A percentile compares a stretch with the other conserved stretches of the same genome.
Conservation (phyloP, 2,113 vertebrate species). For the Corydoras sp. region DNA sequence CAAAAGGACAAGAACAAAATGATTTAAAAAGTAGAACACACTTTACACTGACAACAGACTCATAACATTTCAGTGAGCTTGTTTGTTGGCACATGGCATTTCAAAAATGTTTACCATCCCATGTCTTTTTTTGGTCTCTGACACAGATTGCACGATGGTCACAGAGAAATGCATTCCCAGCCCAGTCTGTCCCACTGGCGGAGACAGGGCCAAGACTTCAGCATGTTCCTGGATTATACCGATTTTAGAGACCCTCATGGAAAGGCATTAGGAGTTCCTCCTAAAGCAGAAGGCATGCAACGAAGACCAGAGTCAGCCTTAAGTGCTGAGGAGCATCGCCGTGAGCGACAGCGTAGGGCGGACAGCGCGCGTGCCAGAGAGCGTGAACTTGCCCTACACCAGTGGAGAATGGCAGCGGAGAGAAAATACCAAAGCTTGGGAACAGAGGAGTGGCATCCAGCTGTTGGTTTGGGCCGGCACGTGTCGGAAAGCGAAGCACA, state of each 20-base stretch:
- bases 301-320: conserved; percentile 57
- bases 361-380: conserved; percentile 56
- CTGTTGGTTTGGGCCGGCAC: conserved; percentile 72
- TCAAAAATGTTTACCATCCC: conserved; percentile 57
- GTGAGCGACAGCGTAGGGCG: conserved; percentile 68
- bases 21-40: too few relatives aligned
- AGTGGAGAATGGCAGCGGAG: conserved; percentile 59
- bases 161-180: conserved; percentile 65
- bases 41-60: too few relatives aligned
- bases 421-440: conserved; percentile 74
- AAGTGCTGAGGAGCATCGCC: conserved; percentile 58
- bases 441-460: conserved; percentile 74
- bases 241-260: conserved; percentile 62
- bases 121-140: conserved; percentile 65
- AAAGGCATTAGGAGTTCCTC: conserved; percentile 47
- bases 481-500: conserved; percentile 75
- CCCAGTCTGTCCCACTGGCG: conserved; percentile 78
- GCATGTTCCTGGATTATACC: conserved; percentile 68
- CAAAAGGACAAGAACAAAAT: too few relatives aligned
- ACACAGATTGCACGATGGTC: conserved; percentile 73
- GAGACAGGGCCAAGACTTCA: conserved; percentile 82
- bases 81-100: too few relatives aligned
- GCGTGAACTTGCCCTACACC: conserved; percentile 68
- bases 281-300: conserved; percentile 59
- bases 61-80: too few relatives aligned